These are phyloP conservation scores for Gnathonemus echidnorhynchus DNA, from an alignment of 2,113 vertebrate species.

Conservation along the genomic window DNA sequence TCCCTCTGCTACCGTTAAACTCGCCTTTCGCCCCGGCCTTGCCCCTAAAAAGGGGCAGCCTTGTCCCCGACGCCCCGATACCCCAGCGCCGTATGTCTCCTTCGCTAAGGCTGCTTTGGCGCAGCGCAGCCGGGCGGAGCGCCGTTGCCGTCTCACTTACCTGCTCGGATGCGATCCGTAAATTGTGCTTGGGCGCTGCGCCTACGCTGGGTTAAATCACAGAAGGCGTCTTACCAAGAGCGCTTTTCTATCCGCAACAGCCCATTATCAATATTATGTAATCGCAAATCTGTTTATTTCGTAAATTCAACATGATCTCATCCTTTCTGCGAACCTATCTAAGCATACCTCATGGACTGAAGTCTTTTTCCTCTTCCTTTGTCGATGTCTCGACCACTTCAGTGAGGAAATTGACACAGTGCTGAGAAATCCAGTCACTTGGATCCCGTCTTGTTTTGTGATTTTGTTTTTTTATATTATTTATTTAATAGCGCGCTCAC, in stretches of 20 bases:
- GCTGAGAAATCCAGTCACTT: constrained; percentile 37
- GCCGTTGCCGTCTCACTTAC: background rate
- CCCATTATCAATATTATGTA: constrained; percentile 65
- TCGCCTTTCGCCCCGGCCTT: constrained; percentile 35
- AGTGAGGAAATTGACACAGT: constrained; percentile 28
- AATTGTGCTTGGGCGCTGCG: background rate
- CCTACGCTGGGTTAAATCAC: constrained; percentile 8
- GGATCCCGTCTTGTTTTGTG: constrained; percentile 24
- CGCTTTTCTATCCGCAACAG: constrained; percentile 76
- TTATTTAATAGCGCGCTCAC: background rate
- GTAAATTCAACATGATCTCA: constrained; percentile 32
- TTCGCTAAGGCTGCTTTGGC: background rate
- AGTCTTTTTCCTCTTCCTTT: constrained; percentile 27
- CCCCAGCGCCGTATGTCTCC: constrained; percentile 19
- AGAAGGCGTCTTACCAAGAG: constrained; percentile 70
- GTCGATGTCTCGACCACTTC: constrained; percentile 40
- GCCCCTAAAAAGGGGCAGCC: constrained; percentile 42
- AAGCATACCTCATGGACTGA: constrained; percentile 59
- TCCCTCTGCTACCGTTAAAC: constrained; percentile 28
- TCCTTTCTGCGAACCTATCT: constrained; percentile 42
- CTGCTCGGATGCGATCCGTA: background rate
- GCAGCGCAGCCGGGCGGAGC: background rate
- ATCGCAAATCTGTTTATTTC: constrained; percentile 29
- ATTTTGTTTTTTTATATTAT: constrained; percentile 17
- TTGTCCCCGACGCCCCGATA: constrained; percentile 36